These are phyloP conservation scores for Gorsachius magnificus DNA, from an alignment of 2,797 vertebrate genomes.

Conservation along the genomic window DNA sequence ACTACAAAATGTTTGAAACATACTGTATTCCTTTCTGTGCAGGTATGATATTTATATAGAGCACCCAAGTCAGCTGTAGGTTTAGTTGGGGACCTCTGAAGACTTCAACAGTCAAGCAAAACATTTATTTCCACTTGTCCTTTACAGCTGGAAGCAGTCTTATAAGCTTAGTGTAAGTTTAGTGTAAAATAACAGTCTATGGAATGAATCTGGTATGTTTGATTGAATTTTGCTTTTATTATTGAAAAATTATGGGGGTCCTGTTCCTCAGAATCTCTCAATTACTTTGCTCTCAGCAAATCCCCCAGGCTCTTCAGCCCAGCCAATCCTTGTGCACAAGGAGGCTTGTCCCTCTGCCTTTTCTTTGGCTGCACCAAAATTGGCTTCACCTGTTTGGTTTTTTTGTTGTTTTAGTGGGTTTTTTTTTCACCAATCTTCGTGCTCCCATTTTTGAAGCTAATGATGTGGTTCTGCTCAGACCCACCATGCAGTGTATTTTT, in stretches of 20 bases:
- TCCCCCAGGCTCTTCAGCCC: background rate
- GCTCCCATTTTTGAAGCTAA: background rate
- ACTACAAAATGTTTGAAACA: background rate
- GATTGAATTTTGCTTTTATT: background rate
- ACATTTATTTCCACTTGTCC: background rate
- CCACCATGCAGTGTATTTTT: background rate
- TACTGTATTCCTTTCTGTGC: background rate
- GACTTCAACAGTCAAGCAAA: background rate
- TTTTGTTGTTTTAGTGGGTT: too few species aligned
- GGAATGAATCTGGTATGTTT: background rate
- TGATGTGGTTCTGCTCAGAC: background rate
- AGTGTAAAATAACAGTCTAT: background rate
- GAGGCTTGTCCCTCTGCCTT: background rate
- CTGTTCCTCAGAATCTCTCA: background rate
- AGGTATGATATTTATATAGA: background rate
- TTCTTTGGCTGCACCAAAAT: background rate
- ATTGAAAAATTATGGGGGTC: background rate
- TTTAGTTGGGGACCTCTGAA: background rate
- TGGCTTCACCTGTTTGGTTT: background rate
- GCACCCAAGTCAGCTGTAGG: background rate
- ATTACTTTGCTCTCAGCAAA: background rate
- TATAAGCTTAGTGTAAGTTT: background rate
- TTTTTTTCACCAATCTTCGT: background rate
- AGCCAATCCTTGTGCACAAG: fast-evolving
- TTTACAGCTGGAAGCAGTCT: background rate